A percentile compares a stretch with the other conserved stretches of the same genome.
Conservation (phyloP, 2,113 vertebrate species). For the Cochlearius cochlearius region DNA sequence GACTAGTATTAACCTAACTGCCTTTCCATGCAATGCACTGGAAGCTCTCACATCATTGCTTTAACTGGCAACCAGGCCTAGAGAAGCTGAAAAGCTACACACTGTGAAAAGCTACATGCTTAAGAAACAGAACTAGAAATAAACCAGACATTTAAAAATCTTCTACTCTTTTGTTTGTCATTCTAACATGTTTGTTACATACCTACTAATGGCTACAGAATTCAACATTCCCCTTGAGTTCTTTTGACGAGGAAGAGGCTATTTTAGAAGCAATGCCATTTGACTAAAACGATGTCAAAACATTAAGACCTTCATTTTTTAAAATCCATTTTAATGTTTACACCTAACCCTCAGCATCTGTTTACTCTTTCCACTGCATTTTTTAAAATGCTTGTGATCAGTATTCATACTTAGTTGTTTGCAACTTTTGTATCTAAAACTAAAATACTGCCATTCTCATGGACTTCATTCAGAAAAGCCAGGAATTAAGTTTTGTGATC, state of each 20-base stretch:
- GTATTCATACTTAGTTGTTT: neutral
- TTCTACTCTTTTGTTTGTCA: neutral
- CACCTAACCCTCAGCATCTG: neutral
- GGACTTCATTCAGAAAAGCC: neutral
- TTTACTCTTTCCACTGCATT: neutral
- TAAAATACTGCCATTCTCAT: neutral
- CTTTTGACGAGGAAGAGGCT: neutral
- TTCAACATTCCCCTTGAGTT: neutral
- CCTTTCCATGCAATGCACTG: neutral
- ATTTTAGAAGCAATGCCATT: neutral
- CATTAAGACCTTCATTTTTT: neutral
- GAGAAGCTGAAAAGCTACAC: neutral
- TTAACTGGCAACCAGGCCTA: neutral
- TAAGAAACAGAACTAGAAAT: neutral
- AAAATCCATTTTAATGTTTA: neutral
- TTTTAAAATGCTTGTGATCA: neutral
- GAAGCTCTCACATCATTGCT: neutral
- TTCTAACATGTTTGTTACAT: neutral
- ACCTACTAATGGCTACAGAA: neutral
- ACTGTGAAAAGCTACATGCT: neutral
- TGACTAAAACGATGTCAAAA: neutral
- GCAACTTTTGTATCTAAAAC: neutral
- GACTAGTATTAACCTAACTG: neutral
- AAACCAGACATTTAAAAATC: neutral
- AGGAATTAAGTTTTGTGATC: neutral